Conservation (phyloP, 2,888 invertebrate species). For the Eutolmus rufibarbis region DNA sequence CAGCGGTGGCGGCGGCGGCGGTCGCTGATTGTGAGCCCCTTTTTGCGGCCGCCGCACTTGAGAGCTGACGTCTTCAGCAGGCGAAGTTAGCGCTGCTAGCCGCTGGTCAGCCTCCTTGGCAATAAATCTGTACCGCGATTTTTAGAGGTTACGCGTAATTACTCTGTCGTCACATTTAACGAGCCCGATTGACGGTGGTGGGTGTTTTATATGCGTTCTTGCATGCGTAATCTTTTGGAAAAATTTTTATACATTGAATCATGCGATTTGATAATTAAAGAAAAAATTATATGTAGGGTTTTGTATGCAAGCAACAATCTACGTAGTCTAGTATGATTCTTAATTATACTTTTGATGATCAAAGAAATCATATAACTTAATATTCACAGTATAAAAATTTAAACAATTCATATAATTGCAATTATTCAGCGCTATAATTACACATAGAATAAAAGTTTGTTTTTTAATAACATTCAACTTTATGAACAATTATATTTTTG, state of each 20-base stretch:
- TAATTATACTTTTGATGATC: no score
- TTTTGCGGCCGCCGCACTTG: background rate
- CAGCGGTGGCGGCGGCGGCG: background rate
- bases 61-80: background rate
- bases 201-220: background rate
- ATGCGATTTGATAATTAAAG: background rate
- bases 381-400: no score
- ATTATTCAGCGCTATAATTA: no score
- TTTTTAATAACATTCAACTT: no score
- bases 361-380: no score
- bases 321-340: no score
- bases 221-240: background rate
- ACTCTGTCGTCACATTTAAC: background rate
- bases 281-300: background rate
- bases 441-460: no score
- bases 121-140: background rate
- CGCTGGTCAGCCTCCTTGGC: background rate
- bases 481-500: no score
- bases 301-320: no score
- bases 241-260: background rate
- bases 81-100: background rate
- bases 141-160: background rate
- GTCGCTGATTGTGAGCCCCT: background rate
- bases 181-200: background rate
- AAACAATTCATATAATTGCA: no score